These are phyloP conservation scores for Metridium senile DNA, from an alignment of 92 coral and sea anemone species.

Conservation along the genomic window DNA sequence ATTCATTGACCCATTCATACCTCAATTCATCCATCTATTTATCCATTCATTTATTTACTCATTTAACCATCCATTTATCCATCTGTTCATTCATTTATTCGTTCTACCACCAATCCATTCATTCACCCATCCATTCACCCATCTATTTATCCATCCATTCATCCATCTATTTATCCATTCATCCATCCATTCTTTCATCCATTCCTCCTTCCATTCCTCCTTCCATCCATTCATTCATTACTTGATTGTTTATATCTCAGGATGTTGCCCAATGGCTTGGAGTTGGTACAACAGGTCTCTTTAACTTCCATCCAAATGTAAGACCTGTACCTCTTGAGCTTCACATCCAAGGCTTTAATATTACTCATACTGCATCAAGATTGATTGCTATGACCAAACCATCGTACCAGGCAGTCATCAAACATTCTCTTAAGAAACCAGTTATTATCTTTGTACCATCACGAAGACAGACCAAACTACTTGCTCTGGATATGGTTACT, in stretches of 20 bases:
- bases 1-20: background rate
- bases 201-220: background rate
- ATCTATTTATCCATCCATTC: no score
- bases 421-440: conserved; percentile 97
- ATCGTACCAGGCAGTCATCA: conserved; percentile 85
- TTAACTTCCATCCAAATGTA: conserved; percentile 98
- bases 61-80: background rate
- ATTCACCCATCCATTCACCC: background rate
- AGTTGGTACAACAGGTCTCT: conserved; percentile 88
- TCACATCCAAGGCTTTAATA: conserved; percentile 98
- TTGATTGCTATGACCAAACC: conserved; percentile 99
- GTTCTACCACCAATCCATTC: background rate
- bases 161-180: background rate
- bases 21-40: background rate
- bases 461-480: conserved; percentile 91
- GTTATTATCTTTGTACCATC: conserved; percentile 96
- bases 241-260: conserved; percentile 24
- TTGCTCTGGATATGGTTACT: conserved; percentile 91
- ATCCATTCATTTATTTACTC: background rate
- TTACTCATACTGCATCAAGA: conserved; percentile 97
- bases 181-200: background rate
- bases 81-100: background rate
- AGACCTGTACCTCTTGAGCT: conserved; percentile 97
- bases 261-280: conserved; percentile 99
- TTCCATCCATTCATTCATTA: background rate